phyloP scores from a whole-genome alignment of 2,113 vertebrate species.

The Pteropus alecto region DNA sequence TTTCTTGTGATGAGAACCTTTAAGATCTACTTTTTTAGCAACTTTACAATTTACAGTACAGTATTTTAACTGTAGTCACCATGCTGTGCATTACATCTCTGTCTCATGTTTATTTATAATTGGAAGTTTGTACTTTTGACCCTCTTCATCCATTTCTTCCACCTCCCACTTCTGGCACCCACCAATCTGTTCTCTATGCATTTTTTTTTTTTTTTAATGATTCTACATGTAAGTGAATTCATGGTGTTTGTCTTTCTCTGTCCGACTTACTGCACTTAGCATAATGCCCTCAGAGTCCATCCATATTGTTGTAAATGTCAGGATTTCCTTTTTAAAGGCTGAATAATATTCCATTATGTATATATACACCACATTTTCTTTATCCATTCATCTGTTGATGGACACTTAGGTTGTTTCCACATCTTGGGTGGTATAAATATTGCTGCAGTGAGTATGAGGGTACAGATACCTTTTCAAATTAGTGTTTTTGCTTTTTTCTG shows the following conservation, averaged over 20 bases:
- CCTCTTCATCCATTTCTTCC: neutral
- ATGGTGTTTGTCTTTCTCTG: neutral
- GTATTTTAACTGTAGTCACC: neutral
- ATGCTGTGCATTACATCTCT: neutral
- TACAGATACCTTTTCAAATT: neutral
- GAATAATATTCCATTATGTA: neutral
- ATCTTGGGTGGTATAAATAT: neutral
- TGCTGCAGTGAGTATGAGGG: neutral
- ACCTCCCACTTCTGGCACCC: neutral
- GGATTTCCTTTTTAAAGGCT: neutral
- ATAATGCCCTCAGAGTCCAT: neutral
- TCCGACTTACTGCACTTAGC: neutral
- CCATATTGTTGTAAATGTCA: neutral
- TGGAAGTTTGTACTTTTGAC: neutral
- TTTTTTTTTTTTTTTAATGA: neutral
- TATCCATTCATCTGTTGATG: neutral
- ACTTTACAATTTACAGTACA: neutral
- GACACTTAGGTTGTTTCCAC: neutral
- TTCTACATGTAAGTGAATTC: neutral
- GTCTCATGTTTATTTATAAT: neutral
- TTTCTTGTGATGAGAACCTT: neutral
- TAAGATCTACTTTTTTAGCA: neutral
- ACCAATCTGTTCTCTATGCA: neutral
- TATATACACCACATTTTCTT: neutral
- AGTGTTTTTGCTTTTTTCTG: neutral